Conservation (phyloP, 2,797 vertebrate genomes). For the Sebastiscus tertius region DNA sequence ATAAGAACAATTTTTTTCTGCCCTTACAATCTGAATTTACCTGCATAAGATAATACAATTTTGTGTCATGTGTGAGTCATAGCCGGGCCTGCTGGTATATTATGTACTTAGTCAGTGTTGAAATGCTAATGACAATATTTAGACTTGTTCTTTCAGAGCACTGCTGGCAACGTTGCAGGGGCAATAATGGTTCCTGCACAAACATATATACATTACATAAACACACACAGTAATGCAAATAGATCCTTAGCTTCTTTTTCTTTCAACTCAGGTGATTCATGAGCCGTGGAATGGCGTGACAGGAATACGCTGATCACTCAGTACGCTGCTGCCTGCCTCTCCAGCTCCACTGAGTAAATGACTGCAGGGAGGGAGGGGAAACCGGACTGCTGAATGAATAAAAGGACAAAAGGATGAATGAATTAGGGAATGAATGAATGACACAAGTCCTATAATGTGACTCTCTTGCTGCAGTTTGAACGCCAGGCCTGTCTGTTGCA, state of each 20-base stretch:
- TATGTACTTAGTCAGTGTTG: conserved; percentile 3
- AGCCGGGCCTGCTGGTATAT: neutral
- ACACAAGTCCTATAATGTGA: conserved; percentile 31
- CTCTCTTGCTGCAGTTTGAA: neutral
- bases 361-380: conserved; percentile 32
- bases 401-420: conserved; percentile 62
- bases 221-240: conserved; percentile 35
- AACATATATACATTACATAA: conserved; percentile 29
- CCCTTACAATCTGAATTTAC: neutral
- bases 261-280: conserved; percentile 67
- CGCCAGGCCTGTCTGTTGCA: neutral
- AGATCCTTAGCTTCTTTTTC: conserved; percentile 48
- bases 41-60: neutral
- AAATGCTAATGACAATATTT: conserved; percentile 28
- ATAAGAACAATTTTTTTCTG: neutral
- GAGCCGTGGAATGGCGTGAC: conserved; percentile 66
- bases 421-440: conserved; percentile 57
- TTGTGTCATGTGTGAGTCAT: conserved; percentile 2
- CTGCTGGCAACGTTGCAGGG: neutral
- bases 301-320: conserved; percentile 75
- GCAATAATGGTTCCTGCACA: conserved; percentile 36
- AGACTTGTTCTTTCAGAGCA: conserved; percentile 35
- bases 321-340: conserved; percentile 51
- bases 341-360: conserved; percentile 62
- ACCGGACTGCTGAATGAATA: conserved; percentile 60